Evolutionary conservation across 2,113 vertebrate genomes (phyloP).

Genomic region (Panthera leo): DNA sequence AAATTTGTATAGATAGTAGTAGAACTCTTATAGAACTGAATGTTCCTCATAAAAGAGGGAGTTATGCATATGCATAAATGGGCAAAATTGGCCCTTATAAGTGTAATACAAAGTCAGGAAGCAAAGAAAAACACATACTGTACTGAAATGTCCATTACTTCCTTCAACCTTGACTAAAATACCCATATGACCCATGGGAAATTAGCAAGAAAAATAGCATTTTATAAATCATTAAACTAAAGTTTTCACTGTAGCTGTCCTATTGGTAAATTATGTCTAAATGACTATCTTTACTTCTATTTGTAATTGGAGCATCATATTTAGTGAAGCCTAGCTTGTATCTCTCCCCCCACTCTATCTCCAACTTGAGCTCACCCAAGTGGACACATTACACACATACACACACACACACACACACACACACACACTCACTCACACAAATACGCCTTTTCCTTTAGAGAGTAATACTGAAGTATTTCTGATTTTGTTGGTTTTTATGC

Average conservation of each 20-base stretch:
- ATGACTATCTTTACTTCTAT: slow-evolving; percentile 67
- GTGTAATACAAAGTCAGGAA: slow-evolving; percentile 64
- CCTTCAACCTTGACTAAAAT: slow-evolving; percentile 73
- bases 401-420: neutral
- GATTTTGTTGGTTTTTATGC: neutral
- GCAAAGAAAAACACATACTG: slow-evolving; percentile 65
- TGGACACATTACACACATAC: neutral
- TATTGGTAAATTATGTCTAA: slow-evolving; percentile 58
- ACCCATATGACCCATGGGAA: slow-evolving; percentile 47
- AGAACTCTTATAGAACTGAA: slow-evolving; percentile 45
- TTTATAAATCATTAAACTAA: slow-evolving; percentile 77
- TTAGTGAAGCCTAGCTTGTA: neutral
- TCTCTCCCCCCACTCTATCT: neutral
- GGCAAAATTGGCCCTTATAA: slow-evolving; percentile 75
- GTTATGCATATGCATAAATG: slow-evolving; percentile 64
- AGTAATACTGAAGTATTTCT: neutral
- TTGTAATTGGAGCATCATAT: slow-evolving; percentile 42
- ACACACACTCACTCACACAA: neutral
- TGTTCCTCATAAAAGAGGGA: slow-evolving; percentile 64
- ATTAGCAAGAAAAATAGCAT: slow-evolving; percentile 80
- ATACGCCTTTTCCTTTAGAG: neutral
- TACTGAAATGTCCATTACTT: slow-evolving; percentile 54
- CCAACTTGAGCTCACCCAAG: neutral
- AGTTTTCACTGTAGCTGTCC: slow-evolving; percentile 42
- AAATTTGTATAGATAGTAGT: slow-evolving; percentile 68